phyloP scores from a whole-genome alignment of 1,140 invertebrate genomes.

The Anthonomus grandis region DNA sequence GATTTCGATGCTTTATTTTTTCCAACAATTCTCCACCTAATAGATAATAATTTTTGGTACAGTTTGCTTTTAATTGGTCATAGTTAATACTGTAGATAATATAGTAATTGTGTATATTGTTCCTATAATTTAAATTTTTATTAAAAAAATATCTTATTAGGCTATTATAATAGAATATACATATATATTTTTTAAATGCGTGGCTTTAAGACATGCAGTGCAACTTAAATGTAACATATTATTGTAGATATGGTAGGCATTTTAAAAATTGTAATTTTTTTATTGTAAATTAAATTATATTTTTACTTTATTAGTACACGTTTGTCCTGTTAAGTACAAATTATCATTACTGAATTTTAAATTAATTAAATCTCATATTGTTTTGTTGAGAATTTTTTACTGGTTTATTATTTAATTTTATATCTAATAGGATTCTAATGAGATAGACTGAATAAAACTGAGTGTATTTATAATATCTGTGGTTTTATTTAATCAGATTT shows the following conservation, averaged over 20 bases:
- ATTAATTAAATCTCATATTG: conserved; percentile 18
- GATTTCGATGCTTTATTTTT: no score
- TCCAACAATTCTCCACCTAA: no score
- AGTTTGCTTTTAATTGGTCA: no score
- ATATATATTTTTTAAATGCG: no score
- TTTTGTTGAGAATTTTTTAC: conserved; percentile 24
- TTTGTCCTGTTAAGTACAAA: conserved; percentile 30
- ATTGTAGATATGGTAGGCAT: conserved; percentile 1
- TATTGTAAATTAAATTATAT: conserved; percentile 17
- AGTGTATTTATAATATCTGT: conserved; percentile 15
- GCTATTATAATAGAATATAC: no score
- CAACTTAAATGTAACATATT: no score
- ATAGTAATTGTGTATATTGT: no score
- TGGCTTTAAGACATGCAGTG: no score
- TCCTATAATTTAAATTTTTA: no score
- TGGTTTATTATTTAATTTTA: conserved; percentile 19
- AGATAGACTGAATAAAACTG: conserved; percentile 27
- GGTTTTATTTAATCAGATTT: conserved; percentile 17
- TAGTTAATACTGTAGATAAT: no score
- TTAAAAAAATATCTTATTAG: no score
- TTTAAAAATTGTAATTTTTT: conserved; percentile 6
- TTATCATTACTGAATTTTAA: conserved; percentile 15
- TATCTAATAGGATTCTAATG: conserved; percentile 24
- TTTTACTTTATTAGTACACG: conserved; percentile 18
- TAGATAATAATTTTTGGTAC: no score